Percentiles rank a stretch among this genome's conserved stretches.
These are phyloP conservation scores for Tigriopus japonicus DNA, from an alignment of 1,140 invertebrate genomes.

Conservation along the genomic window DNA sequence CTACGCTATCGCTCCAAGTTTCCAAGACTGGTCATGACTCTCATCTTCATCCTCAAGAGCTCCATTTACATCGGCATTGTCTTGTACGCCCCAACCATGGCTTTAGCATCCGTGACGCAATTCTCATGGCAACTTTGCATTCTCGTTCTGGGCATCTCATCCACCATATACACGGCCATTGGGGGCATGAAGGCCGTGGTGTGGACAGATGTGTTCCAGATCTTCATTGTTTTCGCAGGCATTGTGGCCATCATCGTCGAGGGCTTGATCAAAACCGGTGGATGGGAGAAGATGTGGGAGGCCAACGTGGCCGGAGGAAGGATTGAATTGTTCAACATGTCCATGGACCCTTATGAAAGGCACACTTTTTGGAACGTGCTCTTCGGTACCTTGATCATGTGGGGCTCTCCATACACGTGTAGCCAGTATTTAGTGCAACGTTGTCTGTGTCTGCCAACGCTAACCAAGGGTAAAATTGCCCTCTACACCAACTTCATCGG, in stretches of 20 bases:
- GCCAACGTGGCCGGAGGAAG: slow-evolving; percentile 21
- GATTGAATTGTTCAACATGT: slow-evolving; percentile 23
- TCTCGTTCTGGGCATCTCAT: background rate
- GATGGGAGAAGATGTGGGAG: slow-evolving; percentile 24
- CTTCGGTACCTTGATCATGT: slow-evolving; percentile 8
- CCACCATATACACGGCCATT: slow-evolving; percentile 21
- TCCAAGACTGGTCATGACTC: background rate
- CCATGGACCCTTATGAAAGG: background rate
- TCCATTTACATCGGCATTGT: background rate
- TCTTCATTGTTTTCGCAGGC: slow-evolving; percentile 60
- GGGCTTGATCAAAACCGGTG: slow-evolving; percentile 25
- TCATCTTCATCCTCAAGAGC: background rate
- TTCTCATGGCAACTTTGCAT: background rate
- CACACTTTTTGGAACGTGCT: slow-evolving; percentile 10
- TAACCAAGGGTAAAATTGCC: background rate
- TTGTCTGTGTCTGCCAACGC: background rate
- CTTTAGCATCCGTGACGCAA: background rate
- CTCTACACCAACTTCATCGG: background rate
- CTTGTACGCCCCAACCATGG: background rate
- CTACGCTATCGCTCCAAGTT: background rate
- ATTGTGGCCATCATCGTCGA: slow-evolving; percentile 33
- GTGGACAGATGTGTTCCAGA: slow-evolving; percentile 73
- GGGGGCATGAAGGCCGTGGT: slow-evolving; percentile 67
- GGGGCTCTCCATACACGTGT: slow-evolving; percentile 1
- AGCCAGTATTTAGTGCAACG: background rate